Percentiles rank a stretch among this genome's conserved stretches.
phyloP scores from a whole-genome alignment of 2,797 vertebrate species.

The Cynodonichthys magdalenae region DNA sequence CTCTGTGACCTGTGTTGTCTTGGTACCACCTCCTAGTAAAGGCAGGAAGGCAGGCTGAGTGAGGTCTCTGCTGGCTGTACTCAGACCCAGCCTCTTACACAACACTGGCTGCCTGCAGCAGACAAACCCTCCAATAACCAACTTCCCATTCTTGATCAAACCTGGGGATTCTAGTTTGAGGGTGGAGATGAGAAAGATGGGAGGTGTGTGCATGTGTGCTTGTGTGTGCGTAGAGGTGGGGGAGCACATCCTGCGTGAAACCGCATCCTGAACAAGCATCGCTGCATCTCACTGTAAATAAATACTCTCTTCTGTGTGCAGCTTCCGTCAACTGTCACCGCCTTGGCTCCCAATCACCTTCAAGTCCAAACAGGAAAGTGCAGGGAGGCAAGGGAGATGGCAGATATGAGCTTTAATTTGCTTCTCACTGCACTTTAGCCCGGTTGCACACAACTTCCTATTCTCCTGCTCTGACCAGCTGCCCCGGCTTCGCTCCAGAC shows the following conservation, averaged over 20 bases:
- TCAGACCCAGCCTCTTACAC: conserved; percentile 83
- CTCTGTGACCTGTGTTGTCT: conserved; percentile 72
- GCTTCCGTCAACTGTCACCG: conserved; percentile 98
- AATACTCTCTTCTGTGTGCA: conserved; percentile 93
- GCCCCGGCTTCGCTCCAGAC: conserved; percentile 88
- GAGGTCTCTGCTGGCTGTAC: conserved; percentile 70
- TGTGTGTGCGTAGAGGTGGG: conserved; percentile 46
- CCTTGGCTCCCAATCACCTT: conserved; percentile 96
- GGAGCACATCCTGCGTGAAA: conserved; percentile 97
- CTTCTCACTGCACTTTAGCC: conserved; percentile 90
- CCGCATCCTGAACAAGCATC: conserved; percentile 98
- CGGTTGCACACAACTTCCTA: conserved; percentile 84
- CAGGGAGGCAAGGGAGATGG: conserved; percentile 92
- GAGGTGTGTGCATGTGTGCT: conserved; percentile 33
- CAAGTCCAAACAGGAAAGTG: conserved; percentile 99
- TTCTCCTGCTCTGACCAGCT: conserved; percentile 85
- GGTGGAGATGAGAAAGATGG: conserved; percentile 73
- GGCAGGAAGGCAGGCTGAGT: conserved; percentile 79
- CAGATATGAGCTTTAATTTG: conserved; percentile 96
- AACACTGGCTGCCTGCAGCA: conserved; percentile 71
- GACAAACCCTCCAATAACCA: conserved; percentile 51
- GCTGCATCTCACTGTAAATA: conserved; percentile 97
- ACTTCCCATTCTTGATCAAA: conserved; percentile 84
- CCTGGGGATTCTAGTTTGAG: conserved; percentile 77
- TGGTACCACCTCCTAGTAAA: conserved; percentile 69